phyloP scores from a whole-genome alignment of 2,888 invertebrate genomes.

The Melieria crassipennis region DNA sequence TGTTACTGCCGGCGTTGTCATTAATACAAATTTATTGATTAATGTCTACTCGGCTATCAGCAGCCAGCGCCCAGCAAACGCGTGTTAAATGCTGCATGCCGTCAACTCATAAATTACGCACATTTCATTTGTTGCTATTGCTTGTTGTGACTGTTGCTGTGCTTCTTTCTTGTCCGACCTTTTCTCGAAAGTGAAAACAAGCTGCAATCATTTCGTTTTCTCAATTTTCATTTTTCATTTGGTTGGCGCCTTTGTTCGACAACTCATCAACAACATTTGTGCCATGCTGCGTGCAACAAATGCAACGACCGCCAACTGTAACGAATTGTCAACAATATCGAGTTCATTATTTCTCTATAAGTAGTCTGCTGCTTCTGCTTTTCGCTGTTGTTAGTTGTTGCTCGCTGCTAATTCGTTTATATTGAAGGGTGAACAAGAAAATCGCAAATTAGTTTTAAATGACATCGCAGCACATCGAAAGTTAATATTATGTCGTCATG shows the following conservation, averaged over 20 bases:
- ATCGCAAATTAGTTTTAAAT: no score
- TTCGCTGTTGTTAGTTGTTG: no score
- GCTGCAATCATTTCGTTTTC: slow-evolving; percentile 27
- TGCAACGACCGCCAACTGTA: slow-evolving; percentile 42
- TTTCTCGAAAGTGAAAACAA: slow-evolving; percentile 47
- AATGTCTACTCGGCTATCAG: slow-evolving; percentile 49
- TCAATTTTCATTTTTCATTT: slow-evolving; percentile 7
- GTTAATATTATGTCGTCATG: no score
- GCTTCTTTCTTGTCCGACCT: background rate
- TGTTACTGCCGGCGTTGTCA: slow-evolving; percentile 33
- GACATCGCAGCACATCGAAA: no score
- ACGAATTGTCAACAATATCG: slow-evolving; percentile 55
- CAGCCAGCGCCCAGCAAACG: slow-evolving; percentile 19
- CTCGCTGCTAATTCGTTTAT: no score
- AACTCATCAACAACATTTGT: background rate
- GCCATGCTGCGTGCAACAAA: background rate
- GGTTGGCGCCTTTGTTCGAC: slow-evolving; percentile 23
- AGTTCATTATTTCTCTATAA: slow-evolving; percentile 62
- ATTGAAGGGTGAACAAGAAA: no score
- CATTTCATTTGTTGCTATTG: slow-evolving; percentile 11
- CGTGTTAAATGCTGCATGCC: slow-evolving; percentile 9
- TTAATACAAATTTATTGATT: slow-evolving; percentile 63
- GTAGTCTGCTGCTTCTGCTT: slow-evolving; percentile 42
- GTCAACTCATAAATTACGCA: slow-evolving; percentile 42
- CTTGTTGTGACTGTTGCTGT: background rate